Conservation (phyloP, 2,113 vertebrate genomes). For the Brachyhypopomus gauderio region DNA sequence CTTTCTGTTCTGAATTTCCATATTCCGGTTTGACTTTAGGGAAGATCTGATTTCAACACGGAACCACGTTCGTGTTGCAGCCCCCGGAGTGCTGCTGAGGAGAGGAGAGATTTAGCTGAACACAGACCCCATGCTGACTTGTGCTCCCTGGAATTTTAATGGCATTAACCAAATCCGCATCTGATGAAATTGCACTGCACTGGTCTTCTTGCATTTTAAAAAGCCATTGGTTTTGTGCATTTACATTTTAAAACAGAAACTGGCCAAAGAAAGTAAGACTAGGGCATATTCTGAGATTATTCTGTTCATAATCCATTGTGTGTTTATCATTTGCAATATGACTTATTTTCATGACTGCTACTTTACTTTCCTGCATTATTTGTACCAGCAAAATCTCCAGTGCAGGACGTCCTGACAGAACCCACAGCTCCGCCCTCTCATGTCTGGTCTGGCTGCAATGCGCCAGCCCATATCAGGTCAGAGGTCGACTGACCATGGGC, state of each 20-base stretch:
- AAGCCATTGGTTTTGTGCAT: background rate
- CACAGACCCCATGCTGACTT: background rate
- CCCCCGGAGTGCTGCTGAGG: background rate
- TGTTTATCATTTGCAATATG: background rate
- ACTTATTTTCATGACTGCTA: constrained; percentile 4
- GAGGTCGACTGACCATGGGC: constrained; percentile 69
- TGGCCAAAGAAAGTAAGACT: background rate
- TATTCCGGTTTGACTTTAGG: constrained; percentile 11
- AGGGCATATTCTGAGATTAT: too few relatives aligned
- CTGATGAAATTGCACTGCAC: background rate
- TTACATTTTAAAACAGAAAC: background rate
- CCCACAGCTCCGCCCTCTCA: constrained; percentile 52
- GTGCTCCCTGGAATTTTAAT: constrained; percentile 7
- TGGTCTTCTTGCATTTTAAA: background rate
- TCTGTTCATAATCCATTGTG: background rate
- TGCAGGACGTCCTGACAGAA: background rate
- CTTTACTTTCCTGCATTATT: too few relatives aligned
- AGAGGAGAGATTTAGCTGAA: constrained; percentile 10
- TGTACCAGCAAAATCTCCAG: too few relatives aligned
- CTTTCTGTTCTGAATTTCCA: background rate
- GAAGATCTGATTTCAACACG: background rate
- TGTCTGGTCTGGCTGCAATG: constrained; percentile 59
- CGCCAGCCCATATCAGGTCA: constrained; percentile 71
- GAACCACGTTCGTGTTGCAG: background rate
- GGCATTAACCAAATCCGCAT: background rate